Evolutionary conservation across 2,113 vertebrate genomes (phyloP).

Genomic region (Xenotilapia leptura): DNA sequence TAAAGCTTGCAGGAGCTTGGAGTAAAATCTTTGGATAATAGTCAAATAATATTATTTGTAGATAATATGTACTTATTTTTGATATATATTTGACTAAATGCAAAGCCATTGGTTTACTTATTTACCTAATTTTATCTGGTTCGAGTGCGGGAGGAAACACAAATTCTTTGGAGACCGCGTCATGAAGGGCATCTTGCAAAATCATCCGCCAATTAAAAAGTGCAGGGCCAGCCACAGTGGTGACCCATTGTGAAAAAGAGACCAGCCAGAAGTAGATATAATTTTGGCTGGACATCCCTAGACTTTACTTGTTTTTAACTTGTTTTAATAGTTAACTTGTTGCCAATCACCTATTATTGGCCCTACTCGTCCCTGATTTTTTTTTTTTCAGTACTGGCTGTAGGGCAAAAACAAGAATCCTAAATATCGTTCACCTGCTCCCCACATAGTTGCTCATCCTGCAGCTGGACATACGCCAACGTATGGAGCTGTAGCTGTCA

Average conservation of each 20-base stretch:
- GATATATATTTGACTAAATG: not conserved
- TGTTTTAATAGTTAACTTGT: not conserved
- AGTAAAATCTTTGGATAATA: not conserved
- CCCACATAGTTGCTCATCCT: not conserved
- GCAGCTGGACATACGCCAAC: not conserved
- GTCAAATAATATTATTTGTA: not conserved
- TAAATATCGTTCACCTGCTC: not conserved
- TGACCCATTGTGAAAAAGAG: not conserved
- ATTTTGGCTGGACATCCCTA: not conserved
- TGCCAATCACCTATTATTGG: no score
- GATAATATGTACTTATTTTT: not conserved
- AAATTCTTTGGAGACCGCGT: not conserved
- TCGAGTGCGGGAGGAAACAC: not conserved
- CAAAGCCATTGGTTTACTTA: not conserved
- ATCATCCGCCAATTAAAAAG: not conserved
- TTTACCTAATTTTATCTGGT: not conserved
- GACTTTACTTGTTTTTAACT: not conserved
- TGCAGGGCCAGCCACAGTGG: not conserved
- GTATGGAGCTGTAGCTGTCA: not conserved
- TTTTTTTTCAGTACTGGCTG: not conserved
- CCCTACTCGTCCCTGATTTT: not conserved
- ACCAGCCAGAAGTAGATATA: not conserved
- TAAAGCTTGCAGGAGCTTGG: not conserved
- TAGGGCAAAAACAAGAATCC: not conserved
- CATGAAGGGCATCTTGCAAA: not conserved